A percentile compares a stretch with the other conserved stretches of the same genome.
Evolutionary conservation across 2,888 invertebrate genomes (phyloP).

Genomic region (Hofmannophila pseudospretella): DNA sequence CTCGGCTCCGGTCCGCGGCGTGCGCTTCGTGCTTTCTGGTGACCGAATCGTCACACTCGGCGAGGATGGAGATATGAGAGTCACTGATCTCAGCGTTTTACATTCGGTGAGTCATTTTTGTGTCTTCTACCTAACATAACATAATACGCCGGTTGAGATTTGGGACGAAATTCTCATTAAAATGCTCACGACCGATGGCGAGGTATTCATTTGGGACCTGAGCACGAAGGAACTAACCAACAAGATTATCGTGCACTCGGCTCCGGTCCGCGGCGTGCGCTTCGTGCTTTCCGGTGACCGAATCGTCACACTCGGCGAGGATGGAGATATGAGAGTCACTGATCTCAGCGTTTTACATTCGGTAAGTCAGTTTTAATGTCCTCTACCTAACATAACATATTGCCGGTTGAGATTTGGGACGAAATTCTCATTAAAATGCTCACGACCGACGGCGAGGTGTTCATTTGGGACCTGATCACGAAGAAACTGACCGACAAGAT

Average conservation of each 20-base stretch:
- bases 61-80: slow-evolving; percentile 46
- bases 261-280: slow-evolving; percentile 38
- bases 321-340: slow-evolving; percentile 54
- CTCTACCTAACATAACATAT: too few species aligned
- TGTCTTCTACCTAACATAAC: too few species aligned
- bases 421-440: slow-evolving; percentile 80
- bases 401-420: too few species aligned
- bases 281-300: slow-evolving; percentile 51
- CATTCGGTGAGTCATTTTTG: slow-evolving; percentile 58
- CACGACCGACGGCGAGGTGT: slow-evolving; percentile 87
- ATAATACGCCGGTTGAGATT: too few species aligned
- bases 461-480: slow-evolving; percentile 79
- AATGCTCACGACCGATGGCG: slow-evolving; percentile 88
- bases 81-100: slow-evolving; percentile 59
- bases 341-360: slow-evolving; percentile 58
- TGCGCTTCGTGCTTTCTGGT: slow-evolving; percentile 44
- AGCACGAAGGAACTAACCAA: slow-evolving; percentile 32
- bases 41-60: slow-evolving; percentile 56
- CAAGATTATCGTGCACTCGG: slow-evolving; percentile 38
- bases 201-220: slow-evolving; percentile 84
- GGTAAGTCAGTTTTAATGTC: too few species aligned
- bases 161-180: slow-evolving; percentile 74
- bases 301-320: slow-evolving; percentile 47
- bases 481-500: slow-evolving; percentile 39
- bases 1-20: slow-evolving; percentile 34